Evolutionary conservation across 2,888 invertebrate genomes (phyloP).

Genomic region (Blastobasis lacticolella): DNA sequence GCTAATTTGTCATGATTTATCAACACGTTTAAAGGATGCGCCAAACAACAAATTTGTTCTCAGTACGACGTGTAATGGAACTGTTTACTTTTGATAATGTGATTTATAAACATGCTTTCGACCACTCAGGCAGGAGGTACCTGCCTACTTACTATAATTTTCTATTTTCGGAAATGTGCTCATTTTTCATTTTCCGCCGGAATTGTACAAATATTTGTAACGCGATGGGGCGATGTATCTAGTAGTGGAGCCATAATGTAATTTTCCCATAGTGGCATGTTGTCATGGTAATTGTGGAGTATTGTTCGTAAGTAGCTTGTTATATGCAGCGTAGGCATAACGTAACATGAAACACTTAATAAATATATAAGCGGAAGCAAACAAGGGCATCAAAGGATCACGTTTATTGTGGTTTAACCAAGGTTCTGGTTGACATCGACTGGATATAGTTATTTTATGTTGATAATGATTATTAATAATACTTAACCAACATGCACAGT

Average conservation of each 20-base stretch:
- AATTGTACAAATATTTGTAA: not conserved
- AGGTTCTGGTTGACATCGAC: not conserved
- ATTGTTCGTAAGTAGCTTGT: too few species aligned
- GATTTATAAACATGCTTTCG: conserved; percentile 20
- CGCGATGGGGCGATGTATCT: too few species aligned
- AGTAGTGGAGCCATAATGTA: too few species aligned
- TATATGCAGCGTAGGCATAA: too few species aligned
- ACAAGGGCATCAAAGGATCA: conserved; percentile 29
- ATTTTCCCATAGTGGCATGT: too few species aligned
- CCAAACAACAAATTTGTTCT: conserved; percentile 33
- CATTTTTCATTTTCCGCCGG: not conserved
- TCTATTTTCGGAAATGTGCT: not conserved
- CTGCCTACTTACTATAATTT: too few species aligned
- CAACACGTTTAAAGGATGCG: conserved; percentile 44
- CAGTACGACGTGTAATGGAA: conserved; percentile 22
- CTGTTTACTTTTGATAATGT: conserved; percentile 28
- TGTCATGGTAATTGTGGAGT: too few species aligned
- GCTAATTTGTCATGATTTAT: conserved; percentile 59
- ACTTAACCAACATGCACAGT: too few species aligned
- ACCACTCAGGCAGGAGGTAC: not conserved
- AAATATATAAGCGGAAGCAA: conserved; percentile 24
- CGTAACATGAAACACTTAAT: too few species aligned
- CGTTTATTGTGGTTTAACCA: conserved; percentile 21
- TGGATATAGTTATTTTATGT: not conserved
- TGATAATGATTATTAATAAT: too few species aligned